Conservation (phyloP, 1,140 invertebrate genomes). For the Diorhabda carinulata region DNA sequence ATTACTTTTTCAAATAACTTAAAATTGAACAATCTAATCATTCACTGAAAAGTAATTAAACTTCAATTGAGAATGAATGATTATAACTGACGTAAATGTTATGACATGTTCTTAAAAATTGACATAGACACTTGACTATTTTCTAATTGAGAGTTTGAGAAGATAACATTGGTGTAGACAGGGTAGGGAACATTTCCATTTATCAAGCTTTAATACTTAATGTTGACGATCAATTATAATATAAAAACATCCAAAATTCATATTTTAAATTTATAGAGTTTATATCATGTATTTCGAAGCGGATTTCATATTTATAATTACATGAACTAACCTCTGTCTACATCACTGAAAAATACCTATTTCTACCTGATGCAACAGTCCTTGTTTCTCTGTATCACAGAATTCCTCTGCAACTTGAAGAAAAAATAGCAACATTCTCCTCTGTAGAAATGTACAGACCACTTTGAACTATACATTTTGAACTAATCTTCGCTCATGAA, state of each 20-base stretch:
- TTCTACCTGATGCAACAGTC: constrained; percentile 42
- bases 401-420: constrained; percentile 38
- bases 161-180: background rate
- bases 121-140: background rate
- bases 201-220: no score
- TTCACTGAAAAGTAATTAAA: no score
- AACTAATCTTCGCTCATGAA: background rate
- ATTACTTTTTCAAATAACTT: no score
- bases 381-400: constrained; percentile 48
- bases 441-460: background rate
- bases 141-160: background rate
- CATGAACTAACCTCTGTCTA: background rate
- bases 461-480: background rate
- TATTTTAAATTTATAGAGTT: no score
- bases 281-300: no score
- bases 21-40: no score
- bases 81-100: background rate
- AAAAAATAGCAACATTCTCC: constrained; percentile 12
- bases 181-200: background rate
- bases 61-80: no score
- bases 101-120: background rate
- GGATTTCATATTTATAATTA: no score
- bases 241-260: no score
- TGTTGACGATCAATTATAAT: no score
- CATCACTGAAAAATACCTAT: background rate